Evolutionary conservation across 64 coral and sea anemone genomes (phyloP).

Genomic region (Pocillopora verrucosa): DNA sequence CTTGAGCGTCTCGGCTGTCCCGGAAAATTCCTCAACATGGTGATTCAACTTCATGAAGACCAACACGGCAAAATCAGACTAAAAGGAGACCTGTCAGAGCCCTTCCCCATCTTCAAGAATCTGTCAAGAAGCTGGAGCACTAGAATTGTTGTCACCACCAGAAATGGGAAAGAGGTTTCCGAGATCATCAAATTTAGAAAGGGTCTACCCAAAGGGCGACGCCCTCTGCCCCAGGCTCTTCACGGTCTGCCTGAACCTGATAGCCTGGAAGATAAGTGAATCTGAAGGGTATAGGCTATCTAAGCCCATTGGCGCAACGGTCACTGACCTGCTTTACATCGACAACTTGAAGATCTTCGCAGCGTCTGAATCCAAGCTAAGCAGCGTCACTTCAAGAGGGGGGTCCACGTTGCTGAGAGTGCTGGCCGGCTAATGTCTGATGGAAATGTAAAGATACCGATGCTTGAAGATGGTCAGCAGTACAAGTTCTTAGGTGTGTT

Average conservation of each 20-base stretch:
- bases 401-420: no score
- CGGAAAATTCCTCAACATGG: neutral
- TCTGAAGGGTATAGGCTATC: neutral
- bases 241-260: neutral
- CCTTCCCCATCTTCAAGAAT: slow-evolving; percentile 2
- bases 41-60: slow-evolving; percentile 20
- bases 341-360: neutral
- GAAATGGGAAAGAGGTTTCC: neutral
- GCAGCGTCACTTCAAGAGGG: neutral
- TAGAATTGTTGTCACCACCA: neutral
- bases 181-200: neutral
- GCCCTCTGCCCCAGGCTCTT: slow-evolving; percentile 4
- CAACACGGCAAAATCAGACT: no score
- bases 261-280: neutral
- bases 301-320: neutral
- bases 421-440: neutral
- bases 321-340: neutral
- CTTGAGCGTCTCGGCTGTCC: slow-evolving; percentile 15
- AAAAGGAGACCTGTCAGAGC: no score
- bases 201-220: neutral
- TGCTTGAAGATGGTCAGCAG: neutral
- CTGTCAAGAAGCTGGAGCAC: neutral
- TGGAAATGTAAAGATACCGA: slow-evolving; percentile 7
- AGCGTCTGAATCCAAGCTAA: neutral
- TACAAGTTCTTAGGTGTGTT: slow-evolving; percentile 18